Percentiles rank a stretch among this genome's conserved stretches.
Evolutionary conservation across 2,888 invertebrate species (phyloP).

Genomic region (Metellina segmentata): DNA sequence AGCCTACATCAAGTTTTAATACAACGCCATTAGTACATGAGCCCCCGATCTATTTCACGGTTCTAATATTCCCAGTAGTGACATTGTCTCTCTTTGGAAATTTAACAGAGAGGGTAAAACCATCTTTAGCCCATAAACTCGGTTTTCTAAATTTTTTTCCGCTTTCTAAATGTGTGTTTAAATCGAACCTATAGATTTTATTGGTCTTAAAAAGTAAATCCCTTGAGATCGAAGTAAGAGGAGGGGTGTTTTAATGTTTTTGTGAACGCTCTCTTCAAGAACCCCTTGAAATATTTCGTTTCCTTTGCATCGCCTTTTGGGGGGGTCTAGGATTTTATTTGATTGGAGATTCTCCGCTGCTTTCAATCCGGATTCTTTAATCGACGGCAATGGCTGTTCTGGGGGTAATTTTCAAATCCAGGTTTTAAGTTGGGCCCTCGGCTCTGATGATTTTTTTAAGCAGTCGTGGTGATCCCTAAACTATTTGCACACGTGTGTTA

Average conservation of each 20-base stretch:
- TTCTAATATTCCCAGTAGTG: conserved; percentile 60
- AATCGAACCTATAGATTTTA: conserved; percentile 67
- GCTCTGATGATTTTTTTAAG: conserved; percentile 7
- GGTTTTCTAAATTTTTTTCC: conserved; percentile 34
- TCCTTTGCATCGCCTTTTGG: conserved; percentile 18
- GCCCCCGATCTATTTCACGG: conserved; percentile 31
- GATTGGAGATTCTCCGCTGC: conserved; percentile 1
- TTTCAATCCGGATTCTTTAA: conserved; percentile 4
- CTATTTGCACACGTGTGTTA: not conserved
- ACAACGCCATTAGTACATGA: conserved; percentile 38
- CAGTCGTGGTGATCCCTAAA: not conserved
- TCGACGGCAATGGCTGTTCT: conserved; percentile 50
- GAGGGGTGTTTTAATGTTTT: conserved; percentile 60
- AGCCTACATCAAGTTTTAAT: conserved; percentile 55
- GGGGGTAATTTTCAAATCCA: conserved; percentile 46
- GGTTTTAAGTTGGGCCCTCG: too few relatives aligned
- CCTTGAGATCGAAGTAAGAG: conserved; percentile 34
- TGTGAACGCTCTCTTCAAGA: conserved; percentile 15
- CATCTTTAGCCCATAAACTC: conserved; percentile 60
- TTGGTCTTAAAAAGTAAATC: conserved; percentile 62
- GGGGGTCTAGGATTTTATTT: conserved; percentile 31
- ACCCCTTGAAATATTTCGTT: conserved; percentile 16
- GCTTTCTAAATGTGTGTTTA: conserved; percentile 55
- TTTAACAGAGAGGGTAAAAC: conserved; percentile 63
- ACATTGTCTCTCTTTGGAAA: conserved; percentile 58